Evolutionary conservation across 2,888 invertebrate genomes (phyloP), one percentile per base, ranked within the genome.

Genomic region (Tenthredo amoena): DNA sequence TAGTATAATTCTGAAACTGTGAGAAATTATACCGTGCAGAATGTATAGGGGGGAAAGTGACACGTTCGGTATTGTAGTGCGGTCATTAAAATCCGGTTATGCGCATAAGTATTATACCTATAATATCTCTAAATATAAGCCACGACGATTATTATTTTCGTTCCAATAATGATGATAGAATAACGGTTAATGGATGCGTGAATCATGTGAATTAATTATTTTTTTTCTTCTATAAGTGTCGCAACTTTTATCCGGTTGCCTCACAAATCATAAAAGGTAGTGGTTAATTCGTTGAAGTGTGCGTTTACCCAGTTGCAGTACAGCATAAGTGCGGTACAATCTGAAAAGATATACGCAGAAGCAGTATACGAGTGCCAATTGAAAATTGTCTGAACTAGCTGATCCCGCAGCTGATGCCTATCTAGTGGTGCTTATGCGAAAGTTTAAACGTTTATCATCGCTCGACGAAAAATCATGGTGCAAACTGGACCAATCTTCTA

Each of bases 401-500:
- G 77, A 74, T 2, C 26, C n/a, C 10, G 40, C 77, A 50, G 50
- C 77, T 47, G 77, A 77, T 50, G 31, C n/a, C n/a, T 50, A 50
- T 77, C 55, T 77, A 26, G 31, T 31, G 12, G 31, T 37, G 26
- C 40, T 34, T 31, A 55, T 55, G 72, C 43, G 40, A 43, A 74
- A 74, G 40, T 74, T 74, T 43, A 40, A 74, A 40, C 37, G 58
- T 62, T 40, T 62, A 62, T 81, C 21, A 15, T 58, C 81, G 31
- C 81, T 81, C 37, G 81, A 81, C 81, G 47, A 47, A 81, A 81
- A 58, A 58, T 81, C 58, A 81, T 81, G 58, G 81, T 58, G 62
- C 81, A 62, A 81, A 81, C 81, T 81, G 81, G 81, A 40, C 81
- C 81, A 81, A 81, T 81, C 81, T 40, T 81, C 81, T 62, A 62